Percentiles rank a stretch among this genome's conserved stretches.
These are phyloP conservation scores for Romanomermis culicivorax DNA, from an alignment of 2,888 invertebrate genomes.

Conservation along the genomic window DNA sequence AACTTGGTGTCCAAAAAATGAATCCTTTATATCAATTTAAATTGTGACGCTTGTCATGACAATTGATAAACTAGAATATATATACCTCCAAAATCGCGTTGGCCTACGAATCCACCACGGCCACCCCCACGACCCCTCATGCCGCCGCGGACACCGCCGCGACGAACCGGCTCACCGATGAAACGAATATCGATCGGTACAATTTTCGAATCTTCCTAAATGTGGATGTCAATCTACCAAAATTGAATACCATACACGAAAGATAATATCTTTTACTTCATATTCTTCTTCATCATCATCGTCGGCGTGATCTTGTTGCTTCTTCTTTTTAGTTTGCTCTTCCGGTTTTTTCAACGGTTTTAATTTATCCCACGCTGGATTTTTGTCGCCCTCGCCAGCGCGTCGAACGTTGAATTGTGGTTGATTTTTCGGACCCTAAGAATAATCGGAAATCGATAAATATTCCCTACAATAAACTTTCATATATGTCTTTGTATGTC, in stretches of 20 bases:
- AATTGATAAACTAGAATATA: too few species aligned
- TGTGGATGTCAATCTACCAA: too few species aligned
- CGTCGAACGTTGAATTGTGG: conserved; percentile 10
- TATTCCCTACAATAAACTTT: too few species aligned
- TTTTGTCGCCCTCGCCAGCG: conserved; percentile 8
- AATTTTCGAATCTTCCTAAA: conserved; percentile 21
- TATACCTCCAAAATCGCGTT: too few species aligned
- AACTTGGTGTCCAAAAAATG: too few species aligned
- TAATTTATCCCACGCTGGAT: conserved; percentile 3
- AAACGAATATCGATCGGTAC: conserved; percentile 30
- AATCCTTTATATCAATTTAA: too few species aligned
- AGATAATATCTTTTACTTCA: neutral
- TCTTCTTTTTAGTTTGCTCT: neutral
- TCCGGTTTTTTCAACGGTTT: conserved; percentile 7
- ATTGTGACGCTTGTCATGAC: too few species aligned
- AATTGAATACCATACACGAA: too few species aligned
- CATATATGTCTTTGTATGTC: too few species aligned
- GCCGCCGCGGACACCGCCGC: conserved; percentile 5
- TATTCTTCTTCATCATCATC: conserved; percentile 4
- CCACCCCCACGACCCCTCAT: conserved; percentile 1
- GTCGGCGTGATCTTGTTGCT: neutral
- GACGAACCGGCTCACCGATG: conserved; percentile 24
- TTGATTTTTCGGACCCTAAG: neutral
- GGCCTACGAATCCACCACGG: conserved; percentile 3
- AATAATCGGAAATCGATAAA: too few species aligned